Percentiles rank a stretch among this genome's conserved stretches.
These are phyloP conservation scores for Ptychoptera albimana DNA, from an alignment of 2,888 invertebrate genomes.

Conservation along the genomic window DNA sequence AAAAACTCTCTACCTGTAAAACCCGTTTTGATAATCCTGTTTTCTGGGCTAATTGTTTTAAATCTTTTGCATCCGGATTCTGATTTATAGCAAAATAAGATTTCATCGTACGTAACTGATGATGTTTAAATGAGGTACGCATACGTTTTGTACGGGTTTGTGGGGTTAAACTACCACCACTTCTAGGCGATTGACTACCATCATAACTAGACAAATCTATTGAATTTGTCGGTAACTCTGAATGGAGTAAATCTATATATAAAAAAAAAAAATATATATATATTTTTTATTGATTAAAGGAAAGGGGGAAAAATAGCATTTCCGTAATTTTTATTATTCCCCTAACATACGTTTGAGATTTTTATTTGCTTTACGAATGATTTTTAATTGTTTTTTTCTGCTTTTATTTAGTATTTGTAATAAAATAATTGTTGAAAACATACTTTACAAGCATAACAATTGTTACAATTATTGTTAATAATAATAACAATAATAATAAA, in stretches of 20 bases:
- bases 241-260: constrained; percentile 12
- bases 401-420: background rate
- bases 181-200: constrained; percentile 14
- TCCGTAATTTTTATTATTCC: too few species aligned
- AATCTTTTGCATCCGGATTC: constrained; percentile 93
- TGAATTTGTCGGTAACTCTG: constrained; percentile 10
- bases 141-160: constrained; percentile 62
- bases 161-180: constrained; percentile 10
- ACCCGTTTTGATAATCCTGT: constrained; percentile 90
- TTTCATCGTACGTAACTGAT: constrained; percentile 92
- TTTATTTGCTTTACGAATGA: too few species aligned
- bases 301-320: too few species aligned
- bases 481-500: too few species aligned
- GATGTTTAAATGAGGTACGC: constrained; percentile 94
- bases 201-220: constrained; percentile 14
- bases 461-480: too few species aligned
- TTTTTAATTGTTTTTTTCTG: too few species aligned
- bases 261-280: background rate
- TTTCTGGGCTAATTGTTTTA: constrained; percentile 89
- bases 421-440: background rate
- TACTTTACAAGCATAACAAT: too few species aligned
- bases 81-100: constrained; percentile 93
- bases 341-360: too few species aligned
- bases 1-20: constrained; percentile 58
- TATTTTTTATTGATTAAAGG: background rate